Conservation (phyloP, 1,140 invertebrate genomes). For the Acromyrmex echinatior region DNA sequence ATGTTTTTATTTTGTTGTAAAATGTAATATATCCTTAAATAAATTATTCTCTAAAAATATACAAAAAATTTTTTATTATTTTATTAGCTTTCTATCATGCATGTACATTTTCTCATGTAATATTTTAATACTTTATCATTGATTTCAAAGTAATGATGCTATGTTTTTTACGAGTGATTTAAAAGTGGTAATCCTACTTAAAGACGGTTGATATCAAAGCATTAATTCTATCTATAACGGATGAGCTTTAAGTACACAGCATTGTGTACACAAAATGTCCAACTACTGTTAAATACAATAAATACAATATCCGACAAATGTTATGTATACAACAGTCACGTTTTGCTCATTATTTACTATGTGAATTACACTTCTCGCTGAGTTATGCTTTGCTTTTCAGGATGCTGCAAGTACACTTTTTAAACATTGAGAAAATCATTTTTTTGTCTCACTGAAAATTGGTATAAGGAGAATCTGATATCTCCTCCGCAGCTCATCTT, state of each 20-base stretch:
- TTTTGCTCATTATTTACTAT: background rate
- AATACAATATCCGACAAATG: background rate
- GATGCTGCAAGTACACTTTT: background rate
- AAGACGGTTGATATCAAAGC: background rate
- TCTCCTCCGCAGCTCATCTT: background rate
- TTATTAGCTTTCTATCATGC: background rate
- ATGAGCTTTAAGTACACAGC: conserved; percentile 12
- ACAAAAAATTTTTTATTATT: background rate
- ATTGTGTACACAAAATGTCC: conserved; percentile 13
- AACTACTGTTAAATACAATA: background rate
- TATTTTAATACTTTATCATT: background rate
- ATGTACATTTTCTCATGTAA: background rate
- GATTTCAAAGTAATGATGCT: background rate
- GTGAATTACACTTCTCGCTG: background rate
- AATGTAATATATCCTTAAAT: background rate
- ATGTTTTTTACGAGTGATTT: background rate
- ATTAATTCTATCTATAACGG: background rate
- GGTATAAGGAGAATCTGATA: background rate
- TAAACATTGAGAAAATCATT: background rate
- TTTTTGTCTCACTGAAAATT: background rate
- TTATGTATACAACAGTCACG: background rate
- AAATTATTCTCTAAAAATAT: background rate
- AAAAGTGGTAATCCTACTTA: background rate
- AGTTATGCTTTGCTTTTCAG: background rate
- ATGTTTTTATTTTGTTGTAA: too few species aligned